Percentiles rank a stretch among this genome's conserved stretches.
These are phyloP conservation scores for Percina caprodes DNA, from an alignment of 2,113 vertebrate species.

Conservation along the genomic window DNA sequence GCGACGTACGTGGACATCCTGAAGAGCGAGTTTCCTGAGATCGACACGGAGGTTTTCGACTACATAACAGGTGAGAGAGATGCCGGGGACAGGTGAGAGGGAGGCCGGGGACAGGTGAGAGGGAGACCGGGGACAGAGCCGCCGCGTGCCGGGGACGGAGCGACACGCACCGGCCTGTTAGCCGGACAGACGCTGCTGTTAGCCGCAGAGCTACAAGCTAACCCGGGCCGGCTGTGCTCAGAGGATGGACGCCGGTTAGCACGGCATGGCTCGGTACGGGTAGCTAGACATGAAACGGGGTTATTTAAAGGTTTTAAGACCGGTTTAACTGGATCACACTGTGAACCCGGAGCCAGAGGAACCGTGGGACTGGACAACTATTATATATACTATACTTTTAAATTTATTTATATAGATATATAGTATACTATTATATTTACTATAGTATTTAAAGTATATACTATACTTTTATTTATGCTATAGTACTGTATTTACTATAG, in stretches of 20 bases:
- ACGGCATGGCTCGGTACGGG: background rate
- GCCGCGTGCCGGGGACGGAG: background rate
- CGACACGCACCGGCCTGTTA: background rate
- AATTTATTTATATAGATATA: no score
- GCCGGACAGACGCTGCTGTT: background rate
- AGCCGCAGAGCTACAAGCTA: slow-evolving; percentile 29
- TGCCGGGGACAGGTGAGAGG: background rate
- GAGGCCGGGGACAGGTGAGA: no score
- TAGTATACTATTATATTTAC: no score
- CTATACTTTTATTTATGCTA: no score
- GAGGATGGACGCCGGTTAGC: slow-evolving; percentile 5
- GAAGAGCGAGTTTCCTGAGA: slow-evolving; percentile 94
- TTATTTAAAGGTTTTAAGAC: background rate
- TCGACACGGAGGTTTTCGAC: slow-evolving; percentile 93
- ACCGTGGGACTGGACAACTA: no score
- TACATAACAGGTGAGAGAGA: slow-evolving; percentile 92
- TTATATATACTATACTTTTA: no score
- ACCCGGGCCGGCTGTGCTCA: background rate
- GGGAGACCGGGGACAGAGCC: background rate
- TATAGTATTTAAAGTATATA: no score
- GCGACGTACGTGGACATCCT: slow-evolving; percentile 95
- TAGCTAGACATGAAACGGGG: background rate
- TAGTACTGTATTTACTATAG: no score
- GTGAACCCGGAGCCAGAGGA: no score
- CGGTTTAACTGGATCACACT: background rate